Evolutionary conservation across 2,888 invertebrate genomes (phyloP), one percentile per base, ranked within the genome.

Genomic region (Magallana nippona): DNA sequence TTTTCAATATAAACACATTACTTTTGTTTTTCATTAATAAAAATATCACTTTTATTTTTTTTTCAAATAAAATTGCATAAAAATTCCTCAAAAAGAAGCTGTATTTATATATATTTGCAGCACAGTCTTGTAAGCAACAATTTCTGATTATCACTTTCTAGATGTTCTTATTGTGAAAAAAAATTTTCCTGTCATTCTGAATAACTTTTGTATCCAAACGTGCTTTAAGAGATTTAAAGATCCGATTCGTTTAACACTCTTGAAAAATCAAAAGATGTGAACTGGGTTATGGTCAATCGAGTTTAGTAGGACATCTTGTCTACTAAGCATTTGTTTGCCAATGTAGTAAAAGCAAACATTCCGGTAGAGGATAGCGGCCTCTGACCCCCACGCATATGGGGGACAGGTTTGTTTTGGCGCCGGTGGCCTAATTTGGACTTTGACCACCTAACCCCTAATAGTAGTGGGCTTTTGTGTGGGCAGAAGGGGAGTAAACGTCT

Each of bases 251-350:
- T 10, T 11, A 10, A 71, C 71, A 22, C 2, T 71, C 71, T 15
- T 32, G 22, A 22, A 71, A 71, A 71, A 22, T 22, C 32, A 15
- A 17, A 60, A 17, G 60, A 60, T 60, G n/a, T 27, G 22, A 22
- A 71, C 22, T 13, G 32, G 13, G 71, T n/a, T 60, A 71, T 22
- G 27, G 44, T 44, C 44, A 44, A 27, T 11, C 2, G 32, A 27
- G 71, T 71, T 71, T 71, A 71, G 32, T 71, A 71, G 71, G 71
- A 32, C 71, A 71, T 19, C 71, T 15, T 22, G 71, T 71, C 32
- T 71, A 27, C 11, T 27, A 10, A 22, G 2, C 32, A 15, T 71
- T 27, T 71, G 27, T 71, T 27, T 71, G 71, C 17, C 71, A 32
- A 15, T 27, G 5, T 8, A 32, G 71, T 32, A 32, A 71, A 71